These are phyloP conservation scores for Nomada ruficornis DNA, from an alignment of 2,888 invertebrate genomes.

Conservation along the genomic window DNA sequence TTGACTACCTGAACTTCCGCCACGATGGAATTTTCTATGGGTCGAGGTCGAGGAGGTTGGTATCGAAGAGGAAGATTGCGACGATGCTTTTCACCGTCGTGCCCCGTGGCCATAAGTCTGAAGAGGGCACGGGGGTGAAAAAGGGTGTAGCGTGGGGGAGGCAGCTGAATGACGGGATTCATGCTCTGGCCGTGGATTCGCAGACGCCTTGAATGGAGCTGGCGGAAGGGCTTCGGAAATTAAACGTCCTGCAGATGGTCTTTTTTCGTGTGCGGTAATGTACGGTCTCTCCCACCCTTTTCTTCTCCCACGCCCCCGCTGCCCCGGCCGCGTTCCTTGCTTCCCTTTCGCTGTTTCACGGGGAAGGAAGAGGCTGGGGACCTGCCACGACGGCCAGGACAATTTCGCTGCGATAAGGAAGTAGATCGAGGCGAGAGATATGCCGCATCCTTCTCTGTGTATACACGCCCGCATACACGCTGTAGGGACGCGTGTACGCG, in stretches of 20 bases:
- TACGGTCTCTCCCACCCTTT: slow-evolving; percentile 76
- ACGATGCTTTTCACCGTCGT: slow-evolving; percentile 75
- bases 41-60: slow-evolving; percentile 31
- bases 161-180: slow-evolving; percentile 80
- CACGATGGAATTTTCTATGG: slow-evolving; percentile 40
- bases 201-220: slow-evolving; percentile 81
- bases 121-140: slow-evolving; percentile 31
- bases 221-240: slow-evolving; percentile 84
- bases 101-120: slow-evolving; percentile 75
- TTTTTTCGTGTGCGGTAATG: slow-evolving; percentile 82
- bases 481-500: neutral
- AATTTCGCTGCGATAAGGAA: slow-evolving; percentile 83
- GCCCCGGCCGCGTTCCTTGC: slow-evolving; percentile 32
- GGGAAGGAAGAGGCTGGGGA: slow-evolving; percentile 62
- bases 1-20: slow-evolving; percentile 35
- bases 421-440: slow-evolving; percentile 81
- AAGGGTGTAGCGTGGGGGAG: slow-evolving; percentile 31
- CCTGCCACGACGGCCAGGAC: slow-evolving; percentile 80
- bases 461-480: slow-evolving; percentile 11
- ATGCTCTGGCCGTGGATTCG: slow-evolving; percentile 72
- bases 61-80: slow-evolving; percentile 76
- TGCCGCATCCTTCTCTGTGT: slow-evolving; percentile 68
- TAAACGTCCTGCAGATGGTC: slow-evolving; percentile 83
- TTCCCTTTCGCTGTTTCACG: slow-evolving; percentile 49
- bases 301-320: slow-evolving; percentile 51